These are phyloP conservation scores for Yoshiicerus persimilis DNA, from an alignment of 1,140 invertebrate species.

Conservation along the genomic window DNA sequence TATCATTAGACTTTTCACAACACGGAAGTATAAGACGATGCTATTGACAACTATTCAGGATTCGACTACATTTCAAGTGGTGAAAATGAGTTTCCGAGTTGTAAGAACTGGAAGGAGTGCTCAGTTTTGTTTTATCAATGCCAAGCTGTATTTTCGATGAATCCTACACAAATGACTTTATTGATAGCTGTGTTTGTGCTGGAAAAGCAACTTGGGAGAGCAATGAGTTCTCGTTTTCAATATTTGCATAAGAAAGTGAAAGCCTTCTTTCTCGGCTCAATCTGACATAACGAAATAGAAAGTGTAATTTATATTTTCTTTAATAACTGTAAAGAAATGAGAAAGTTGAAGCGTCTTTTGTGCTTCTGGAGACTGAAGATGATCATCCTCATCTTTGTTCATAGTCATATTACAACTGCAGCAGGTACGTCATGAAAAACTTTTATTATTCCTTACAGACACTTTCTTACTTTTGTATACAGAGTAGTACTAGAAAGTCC, in stretches of 20 bases:
- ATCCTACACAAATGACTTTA: neutral
- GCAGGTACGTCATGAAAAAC: too few species aligned
- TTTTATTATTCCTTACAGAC: too few species aligned
- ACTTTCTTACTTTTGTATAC: too few species aligned
- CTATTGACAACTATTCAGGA: too few species aligned
- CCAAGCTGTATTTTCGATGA: neutral
- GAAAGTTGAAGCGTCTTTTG: neutral
- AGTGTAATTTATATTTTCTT: neutral
- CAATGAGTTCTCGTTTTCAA: neutral
- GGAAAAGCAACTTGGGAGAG: neutral
- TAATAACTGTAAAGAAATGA: neutral
- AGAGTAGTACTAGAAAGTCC: too few species aligned
- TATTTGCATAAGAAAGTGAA: neutral
- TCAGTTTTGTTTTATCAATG: neutral
- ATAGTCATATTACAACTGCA: neutral
- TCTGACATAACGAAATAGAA: too few species aligned
- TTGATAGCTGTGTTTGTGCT: neutral
- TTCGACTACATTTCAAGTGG: too few species aligned
- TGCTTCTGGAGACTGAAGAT: neutral
- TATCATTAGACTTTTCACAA: too few species aligned
- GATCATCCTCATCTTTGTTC: neutral
- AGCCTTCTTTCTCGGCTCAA: neutral
- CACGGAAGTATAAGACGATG: too few species aligned
- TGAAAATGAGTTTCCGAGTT: neutral
- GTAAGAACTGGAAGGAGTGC: neutral